Evolutionary conservation across 2,113 vertebrate species (phyloP).

Genomic region (Paratilapia polleni): DNA sequence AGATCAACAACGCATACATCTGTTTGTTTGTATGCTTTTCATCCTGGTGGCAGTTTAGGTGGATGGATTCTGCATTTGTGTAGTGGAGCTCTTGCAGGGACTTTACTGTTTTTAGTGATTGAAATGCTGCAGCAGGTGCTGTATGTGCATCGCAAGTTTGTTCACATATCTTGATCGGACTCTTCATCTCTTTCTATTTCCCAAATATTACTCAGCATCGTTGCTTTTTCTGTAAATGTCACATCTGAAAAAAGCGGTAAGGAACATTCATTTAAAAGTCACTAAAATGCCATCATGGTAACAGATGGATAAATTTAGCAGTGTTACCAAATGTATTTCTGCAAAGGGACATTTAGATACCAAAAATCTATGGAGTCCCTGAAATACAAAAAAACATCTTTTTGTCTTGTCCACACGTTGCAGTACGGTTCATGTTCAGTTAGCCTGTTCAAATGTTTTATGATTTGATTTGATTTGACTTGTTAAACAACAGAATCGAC

Average conservation of each 20-base stretch:
- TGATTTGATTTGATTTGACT: neutral
- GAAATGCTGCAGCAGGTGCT: fast-evolving
- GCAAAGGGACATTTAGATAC: neutral
- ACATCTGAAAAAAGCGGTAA: neutral
- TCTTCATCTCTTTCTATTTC: neutral
- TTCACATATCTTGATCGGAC: neutral
- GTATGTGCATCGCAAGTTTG: fast-evolving
- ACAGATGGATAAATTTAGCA: neutral
- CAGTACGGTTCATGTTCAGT: neutral
- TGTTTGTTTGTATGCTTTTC: neutral
- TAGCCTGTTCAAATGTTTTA: neutral
- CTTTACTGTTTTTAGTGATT: neutral
- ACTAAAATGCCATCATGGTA: neutral
- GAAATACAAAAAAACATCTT: neutral
- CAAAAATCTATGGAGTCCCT: neutral
- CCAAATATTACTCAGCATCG: fast-evolving
- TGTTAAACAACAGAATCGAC: neutral
- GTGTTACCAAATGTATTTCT: neutral
- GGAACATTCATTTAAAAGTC: neutral
- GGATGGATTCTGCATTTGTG: no score
- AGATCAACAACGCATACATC: neutral
- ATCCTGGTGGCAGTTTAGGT: neutral
- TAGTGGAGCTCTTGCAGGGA: neutral
- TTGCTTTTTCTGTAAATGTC: slow-evolving; percentile 1
- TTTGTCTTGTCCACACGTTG: neutral